Evolutionary conservation across 2,113 vertebrate genomes (phyloP).

Genomic region (Puffinus mauretanicus): DNA sequence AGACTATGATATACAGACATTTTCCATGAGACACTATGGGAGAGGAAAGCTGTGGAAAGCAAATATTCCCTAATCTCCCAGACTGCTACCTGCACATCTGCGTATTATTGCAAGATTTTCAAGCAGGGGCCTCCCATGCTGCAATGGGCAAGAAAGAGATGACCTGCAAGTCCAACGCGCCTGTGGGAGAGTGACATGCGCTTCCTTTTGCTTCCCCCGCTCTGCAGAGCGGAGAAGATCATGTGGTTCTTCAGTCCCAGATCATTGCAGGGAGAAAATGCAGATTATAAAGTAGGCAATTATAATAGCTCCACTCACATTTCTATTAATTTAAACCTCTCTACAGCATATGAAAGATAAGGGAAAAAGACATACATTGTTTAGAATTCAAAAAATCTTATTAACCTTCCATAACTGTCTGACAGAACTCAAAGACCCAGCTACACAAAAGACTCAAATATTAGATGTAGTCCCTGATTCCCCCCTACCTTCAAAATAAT

Average conservation of each 20-base stretch:
- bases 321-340: slow-evolving; percentile 39
- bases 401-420: slow-evolving; percentile 32
- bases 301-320: background rate
- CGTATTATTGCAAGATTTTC: background rate
- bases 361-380: background rate
- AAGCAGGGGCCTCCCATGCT: background rate
- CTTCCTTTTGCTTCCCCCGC: accelerated
- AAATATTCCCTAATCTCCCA: background rate
- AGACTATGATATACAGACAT: background rate
- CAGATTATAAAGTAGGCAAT: background rate
- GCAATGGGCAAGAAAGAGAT: background rate
- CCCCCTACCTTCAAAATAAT: background rate
- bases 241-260: background rate
- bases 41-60: background rate
- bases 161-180: accelerated
- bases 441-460: background rate
- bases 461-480: background rate
- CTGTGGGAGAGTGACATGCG: accelerated
- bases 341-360: slow-evolving; percentile 10
- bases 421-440: background rate
- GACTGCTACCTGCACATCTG: background rate
- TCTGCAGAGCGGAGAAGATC: background rate
- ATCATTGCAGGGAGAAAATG: background rate
- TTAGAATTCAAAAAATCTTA: slow-evolving; percentile 25
- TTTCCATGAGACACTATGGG: background rate